These are phyloP conservation scores for Pyralis farinalis DNA, from an alignment of 2,888 invertebrate species.

Conservation along the genomic window DNA sequence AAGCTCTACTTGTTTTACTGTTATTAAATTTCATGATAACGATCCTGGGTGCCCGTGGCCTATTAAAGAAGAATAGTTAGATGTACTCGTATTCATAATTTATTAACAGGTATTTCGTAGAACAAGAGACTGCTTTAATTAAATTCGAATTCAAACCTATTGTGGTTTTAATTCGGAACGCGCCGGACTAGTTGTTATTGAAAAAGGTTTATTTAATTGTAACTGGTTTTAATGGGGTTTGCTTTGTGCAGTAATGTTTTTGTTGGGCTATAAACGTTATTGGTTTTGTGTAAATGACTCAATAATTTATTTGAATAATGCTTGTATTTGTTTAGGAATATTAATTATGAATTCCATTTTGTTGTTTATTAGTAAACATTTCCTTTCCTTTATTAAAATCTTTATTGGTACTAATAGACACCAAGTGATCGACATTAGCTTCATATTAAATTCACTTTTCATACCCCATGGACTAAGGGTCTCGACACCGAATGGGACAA, in stretches of 20 bases:
- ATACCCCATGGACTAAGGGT: no score
- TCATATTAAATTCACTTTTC: no score
- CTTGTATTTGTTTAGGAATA: no score
- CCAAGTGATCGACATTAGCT: no score
- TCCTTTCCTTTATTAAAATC: no score
- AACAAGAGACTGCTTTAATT: slow-evolving; percentile 51
- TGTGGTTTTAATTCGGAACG: slow-evolving; percentile 10
- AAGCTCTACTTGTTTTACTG: slow-evolving; percentile 39
- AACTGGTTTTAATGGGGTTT: not conserved
- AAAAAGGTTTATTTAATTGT: not conserved
- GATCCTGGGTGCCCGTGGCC: slow-evolving; percentile 38
- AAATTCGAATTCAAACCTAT: slow-evolving; percentile 36
- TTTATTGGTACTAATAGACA: no score
- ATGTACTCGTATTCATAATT: slow-evolving; percentile 43
- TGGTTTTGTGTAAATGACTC: not conserved
- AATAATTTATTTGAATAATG: not conserved
- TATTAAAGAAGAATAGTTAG: slow-evolving; percentile 59
- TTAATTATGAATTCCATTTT: no score
- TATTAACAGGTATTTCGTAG: slow-evolving; percentile 43
- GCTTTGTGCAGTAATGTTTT: not conserved
- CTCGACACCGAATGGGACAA: no score
- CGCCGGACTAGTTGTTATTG: not conserved
- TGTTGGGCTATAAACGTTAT: not conserved
- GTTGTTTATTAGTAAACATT: no score
- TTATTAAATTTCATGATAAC: slow-evolving; percentile 63